phyloP scores from a whole-genome alignment of 2,113 vertebrate genomes.

The Meleagris gallopavo region DNA sequence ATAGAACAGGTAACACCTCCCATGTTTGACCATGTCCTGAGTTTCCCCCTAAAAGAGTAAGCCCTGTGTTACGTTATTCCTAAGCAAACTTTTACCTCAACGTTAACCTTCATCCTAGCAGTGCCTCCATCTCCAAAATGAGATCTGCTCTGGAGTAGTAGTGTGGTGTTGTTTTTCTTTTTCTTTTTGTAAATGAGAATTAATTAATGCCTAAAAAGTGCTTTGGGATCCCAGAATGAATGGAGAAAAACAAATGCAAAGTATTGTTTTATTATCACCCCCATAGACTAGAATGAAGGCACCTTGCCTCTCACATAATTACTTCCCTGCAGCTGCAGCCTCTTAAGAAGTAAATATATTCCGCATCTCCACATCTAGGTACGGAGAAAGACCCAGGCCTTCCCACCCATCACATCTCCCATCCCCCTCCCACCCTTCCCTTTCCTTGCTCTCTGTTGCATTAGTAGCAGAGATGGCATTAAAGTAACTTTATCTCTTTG shows the following conservation, averaged over 20 bases:
- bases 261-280: constrained; percentile 36
- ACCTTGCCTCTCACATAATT: constrained; percentile 54
- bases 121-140: neutral
- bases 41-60: neutral
- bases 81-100: too few species aligned
- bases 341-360: constrained; percentile 55
- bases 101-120: neutral
- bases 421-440: neutral
- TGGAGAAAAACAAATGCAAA: constrained; percentile 53
- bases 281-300: neutral
- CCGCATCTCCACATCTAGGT: constrained; percentile 50
- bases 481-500: constrained; percentile 73
- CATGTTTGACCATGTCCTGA: neutral
- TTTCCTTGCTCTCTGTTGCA: constrained; percentile 11
- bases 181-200: neutral
- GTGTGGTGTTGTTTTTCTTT: neutral
- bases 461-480: constrained; percentile 61
- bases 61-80: neutral
- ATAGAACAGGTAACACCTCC: neutral
- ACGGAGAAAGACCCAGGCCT: neutral
- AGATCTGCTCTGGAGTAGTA: neutral
- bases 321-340: constrained; percentile 52
- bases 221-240: constrained; percentile 32
- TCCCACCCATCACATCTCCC: constrained; percentile 3
- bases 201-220: constrained; percentile 49